phyloP scores from a whole-genome alignment of 2,888 invertebrate genomes.

The Plagodis pulveraria region DNA sequence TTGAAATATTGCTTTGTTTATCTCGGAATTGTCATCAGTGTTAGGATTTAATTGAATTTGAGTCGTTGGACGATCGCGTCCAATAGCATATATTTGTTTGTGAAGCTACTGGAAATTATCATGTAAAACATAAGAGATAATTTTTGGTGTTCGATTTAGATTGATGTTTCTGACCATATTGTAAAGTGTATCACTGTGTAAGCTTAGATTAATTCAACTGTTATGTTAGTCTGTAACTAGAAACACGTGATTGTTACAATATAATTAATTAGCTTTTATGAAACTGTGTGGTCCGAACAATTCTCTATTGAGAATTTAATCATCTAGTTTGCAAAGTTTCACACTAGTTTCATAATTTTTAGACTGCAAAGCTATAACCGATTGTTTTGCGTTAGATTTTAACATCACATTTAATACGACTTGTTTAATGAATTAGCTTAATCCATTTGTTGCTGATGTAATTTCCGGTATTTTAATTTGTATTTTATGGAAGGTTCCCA shows the following conservation, averaged over 20 bases:
- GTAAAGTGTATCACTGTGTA: constrained; percentile 81
- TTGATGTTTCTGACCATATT: constrained; percentile 76
- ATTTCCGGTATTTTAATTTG: constrained; percentile 63
- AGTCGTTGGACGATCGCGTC: constrained; percentile 84
- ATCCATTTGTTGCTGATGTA: constrained; percentile 76
- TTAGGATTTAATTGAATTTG: constrained; percentile 31
- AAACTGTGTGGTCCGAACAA: constrained; percentile 53
- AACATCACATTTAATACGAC: constrained; percentile 69
- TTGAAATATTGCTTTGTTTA: constrained; percentile 7
- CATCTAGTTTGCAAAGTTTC: constrained; percentile 43
- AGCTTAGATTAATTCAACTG: constrained; percentile 78
- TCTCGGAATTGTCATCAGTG: constrained; percentile 2
- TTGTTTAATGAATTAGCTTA: constrained; percentile 75
- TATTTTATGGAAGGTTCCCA: constrained; percentile 54
- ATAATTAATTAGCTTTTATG: constrained; percentile 56
- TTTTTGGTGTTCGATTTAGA: constrained; percentile 69
- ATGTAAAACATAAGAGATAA: constrained; percentile 51
- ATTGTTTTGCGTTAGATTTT: constrained; percentile 82
- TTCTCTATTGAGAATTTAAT: constrained; percentile 25
- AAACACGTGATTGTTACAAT: constrained; percentile 66
- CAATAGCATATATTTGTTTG: constrained; percentile 67
- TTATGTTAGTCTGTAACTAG: constrained; percentile 78
- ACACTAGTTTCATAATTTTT: constrained; percentile 51
- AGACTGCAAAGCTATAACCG: constrained; percentile 79
- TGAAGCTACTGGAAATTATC: constrained; percentile 69